Base-by-base conservation (phyloP, 2,888 invertebrate genomes). In the Chymomyza caudatula region DNA sequence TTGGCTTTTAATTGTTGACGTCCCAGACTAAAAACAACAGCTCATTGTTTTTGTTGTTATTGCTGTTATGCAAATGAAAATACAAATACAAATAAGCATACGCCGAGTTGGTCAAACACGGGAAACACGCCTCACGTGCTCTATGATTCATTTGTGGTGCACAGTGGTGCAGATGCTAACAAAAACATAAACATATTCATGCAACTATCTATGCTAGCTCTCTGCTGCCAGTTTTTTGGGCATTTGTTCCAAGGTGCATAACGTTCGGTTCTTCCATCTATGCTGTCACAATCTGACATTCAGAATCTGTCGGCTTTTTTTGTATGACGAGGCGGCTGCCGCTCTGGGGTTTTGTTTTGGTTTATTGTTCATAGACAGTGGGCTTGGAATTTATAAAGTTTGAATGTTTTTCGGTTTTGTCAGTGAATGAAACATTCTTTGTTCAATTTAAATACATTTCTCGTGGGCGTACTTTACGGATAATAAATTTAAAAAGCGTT, bases 391-490 rank as follows among this genome's bases (percentile, higher is more conserved):
- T 74, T 74, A 69, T 74, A 75, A 74, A 74, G 74, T 56, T 67
- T 60, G 55, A 70, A 15, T 43, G 22, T 52, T 65, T 57, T 58
- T 17, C 37, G 49, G 60, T 25, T 63, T 57, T 56, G n/a, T 66
- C 67, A 65, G 29, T 37, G 20, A 56, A 56, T 42, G 43, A 70
- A 65, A 63, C 62, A 67, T 62, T 68, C 73, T n/a, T 51, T 20
- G 20, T 51, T 51, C 17, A 15, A 47, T 47, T 47, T 47, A 19
- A 17, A 15, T 47, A 69, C 73, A 68, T 74, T 76, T 79, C 52
- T 78, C 74, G 74, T 77, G 83, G 80, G 83, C 69, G 80, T 69
- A 71, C 67, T 74, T 71, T 73, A 69, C 68, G 79, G 80, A 83
- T 83, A 74, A 79, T 83, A 77, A 71, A 79, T 78, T 82, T 61